phyloP scores from a whole-genome alignment of 2,888 invertebrate genomes.

The Epistrophe eligans region DNA sequence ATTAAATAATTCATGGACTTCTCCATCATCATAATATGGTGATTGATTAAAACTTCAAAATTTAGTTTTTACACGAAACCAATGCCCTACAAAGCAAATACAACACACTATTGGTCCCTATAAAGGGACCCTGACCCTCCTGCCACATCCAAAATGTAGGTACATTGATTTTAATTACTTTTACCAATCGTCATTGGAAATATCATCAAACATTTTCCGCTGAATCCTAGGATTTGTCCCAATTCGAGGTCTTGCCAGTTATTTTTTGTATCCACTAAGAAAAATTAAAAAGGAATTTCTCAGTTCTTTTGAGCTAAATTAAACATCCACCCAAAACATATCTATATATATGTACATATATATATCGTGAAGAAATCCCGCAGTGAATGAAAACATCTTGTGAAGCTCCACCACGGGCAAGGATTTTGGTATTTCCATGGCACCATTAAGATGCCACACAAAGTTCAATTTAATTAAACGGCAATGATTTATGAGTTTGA shows the following conservation, averaged over 20 bases:
- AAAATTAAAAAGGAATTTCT: background rate
- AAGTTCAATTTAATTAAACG: slow-evolving; percentile 40
- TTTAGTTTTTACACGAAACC: no score
- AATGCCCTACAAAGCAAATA: no score
- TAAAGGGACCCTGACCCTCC: no score
- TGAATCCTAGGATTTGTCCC: background rate
- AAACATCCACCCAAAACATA: background rate
- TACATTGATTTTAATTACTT: background rate
- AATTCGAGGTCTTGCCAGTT: background rate
- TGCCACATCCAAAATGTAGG: no score
- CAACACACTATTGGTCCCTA: no score
- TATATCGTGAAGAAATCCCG: background rate
- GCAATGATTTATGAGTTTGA: slow-evolving; percentile 36
- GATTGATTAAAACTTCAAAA: no score
- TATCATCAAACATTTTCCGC: background rate
- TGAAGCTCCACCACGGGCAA: background rate
- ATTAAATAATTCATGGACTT: no score
- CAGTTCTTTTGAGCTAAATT: background rate
- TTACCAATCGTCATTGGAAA: background rate
- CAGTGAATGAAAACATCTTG: background rate
- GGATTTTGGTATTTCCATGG: slow-evolving; percentile 28
- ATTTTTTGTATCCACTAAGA: background rate
- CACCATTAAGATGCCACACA: slow-evolving; percentile 22
- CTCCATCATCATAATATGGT: no score
- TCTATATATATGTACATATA: background rate